Evolutionary conservation across 2,888 invertebrate species (phyloP), one percentile per base, ranked within the genome.

Genomic region (Volucella zonaria): DNA sequence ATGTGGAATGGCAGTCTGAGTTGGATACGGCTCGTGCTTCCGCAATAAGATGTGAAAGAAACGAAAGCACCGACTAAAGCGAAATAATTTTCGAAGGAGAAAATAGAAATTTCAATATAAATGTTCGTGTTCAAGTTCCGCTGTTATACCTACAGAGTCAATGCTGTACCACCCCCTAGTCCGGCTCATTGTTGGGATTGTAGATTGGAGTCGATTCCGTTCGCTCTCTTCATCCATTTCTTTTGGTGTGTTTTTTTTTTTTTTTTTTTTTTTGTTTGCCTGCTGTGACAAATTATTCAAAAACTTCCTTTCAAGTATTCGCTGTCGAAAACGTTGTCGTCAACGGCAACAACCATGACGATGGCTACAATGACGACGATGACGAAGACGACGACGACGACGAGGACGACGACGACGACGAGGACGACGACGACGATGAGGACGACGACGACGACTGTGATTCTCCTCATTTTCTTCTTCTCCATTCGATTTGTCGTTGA

Each of bases 61-160:
- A 51, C 58, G 67, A 61, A 31, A n/a, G 51, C 11, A 14, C 8
- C 2, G 15, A 49, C 18, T 47, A 45, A 80, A 78, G 73, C 45
- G 49, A 64, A 74, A 68, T 47, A 47, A 74, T 74, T 71, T 56
- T 59, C 66, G 64, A 68, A 43, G 51, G 61, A 73, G 62, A 61
- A 77, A 66, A 83, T 54, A 31, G 79, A 71, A 43, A 80, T 80
- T 80, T 83, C 79, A 83, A 83, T 83, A 79, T 80, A 75, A 56
- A 82, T 70, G 49, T 56, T 62, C 23, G 43, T 51, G 59, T 51
- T 67, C 42, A 18, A 15, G 6, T 58, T 40, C 18, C 42, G 11
- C 14, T 54, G 45, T 42, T 38, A 45, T 49, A 31, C 47, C 3
- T 14, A 45, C 67, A 15, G 51, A 15, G 14, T 45, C 10, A 1